phyloP scores from a whole-genome alignment of 2,888 invertebrate species.

The Erpobdella octoculata region DNA sequence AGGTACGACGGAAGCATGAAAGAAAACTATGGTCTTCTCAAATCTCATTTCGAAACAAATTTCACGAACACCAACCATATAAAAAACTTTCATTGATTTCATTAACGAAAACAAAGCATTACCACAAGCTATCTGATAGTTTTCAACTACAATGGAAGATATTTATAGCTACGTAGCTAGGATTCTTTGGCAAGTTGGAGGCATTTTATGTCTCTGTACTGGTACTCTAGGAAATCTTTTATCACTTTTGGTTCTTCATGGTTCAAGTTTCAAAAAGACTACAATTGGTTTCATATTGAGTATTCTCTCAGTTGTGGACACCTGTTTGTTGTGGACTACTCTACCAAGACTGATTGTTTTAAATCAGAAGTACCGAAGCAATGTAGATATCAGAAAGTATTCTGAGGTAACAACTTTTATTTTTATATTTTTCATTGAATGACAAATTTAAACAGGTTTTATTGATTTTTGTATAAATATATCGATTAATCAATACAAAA shows the following conservation, averaged over 20 bases:
- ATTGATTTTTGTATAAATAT: no score
- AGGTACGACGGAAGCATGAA: no score
- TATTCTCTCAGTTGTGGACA: constrained; percentile 13
- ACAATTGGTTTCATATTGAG: constrained; percentile 11
- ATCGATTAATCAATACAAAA: no score
- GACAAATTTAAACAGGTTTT: no score
- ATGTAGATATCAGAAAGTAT: constrained; percentile 7
- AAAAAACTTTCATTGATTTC: no score
- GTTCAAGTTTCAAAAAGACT: constrained; percentile 5
- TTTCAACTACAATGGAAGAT: background rate
- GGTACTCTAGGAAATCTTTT: constrained; percentile 17
- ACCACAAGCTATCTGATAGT: no score
- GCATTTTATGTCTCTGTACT: background rate
- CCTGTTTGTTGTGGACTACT: constrained; percentile 14
- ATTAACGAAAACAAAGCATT: no score
- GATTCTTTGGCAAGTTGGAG: background rate
- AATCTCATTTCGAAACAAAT: no score
- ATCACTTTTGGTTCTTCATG: constrained; percentile 8
- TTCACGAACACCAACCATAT: no score
- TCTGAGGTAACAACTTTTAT: no score
- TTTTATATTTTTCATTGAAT: no score
- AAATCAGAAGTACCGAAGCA: background rate
- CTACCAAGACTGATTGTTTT: background rate
- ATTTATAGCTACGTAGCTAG: background rate
- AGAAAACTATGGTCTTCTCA: no score